A percentile compares a stretch with the other conserved stretches of the same genome.
Conservation (phyloP, 2,113 vertebrate genomes). For the Tympanuchus pallidicinctus region DNA sequence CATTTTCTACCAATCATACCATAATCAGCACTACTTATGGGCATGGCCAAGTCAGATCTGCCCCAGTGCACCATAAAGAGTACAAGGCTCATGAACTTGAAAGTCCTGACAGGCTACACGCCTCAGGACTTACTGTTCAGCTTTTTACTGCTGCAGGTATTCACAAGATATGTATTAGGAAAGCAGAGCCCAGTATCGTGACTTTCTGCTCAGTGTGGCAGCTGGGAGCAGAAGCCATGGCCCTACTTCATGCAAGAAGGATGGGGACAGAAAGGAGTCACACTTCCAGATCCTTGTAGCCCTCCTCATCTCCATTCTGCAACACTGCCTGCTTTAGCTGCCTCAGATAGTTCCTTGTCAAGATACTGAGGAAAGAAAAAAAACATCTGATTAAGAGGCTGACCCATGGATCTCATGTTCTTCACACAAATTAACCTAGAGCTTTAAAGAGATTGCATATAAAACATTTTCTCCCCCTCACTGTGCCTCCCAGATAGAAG, state of each 20-base stretch:
- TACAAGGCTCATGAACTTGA: neutral
- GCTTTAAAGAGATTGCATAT: neutral
- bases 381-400: neutral
- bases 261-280: fast-evolving
- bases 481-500: neutral
- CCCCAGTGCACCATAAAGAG: neutral
- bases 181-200: neutral
- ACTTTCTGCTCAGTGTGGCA: neutral
- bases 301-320: neutral
- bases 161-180: neutral
- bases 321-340: neutral
- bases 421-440: conserved; percentile 47
- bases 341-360: neutral
- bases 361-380: neutral
- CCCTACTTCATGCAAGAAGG: neutral
- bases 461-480: neutral
- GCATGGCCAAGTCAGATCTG: neutral
- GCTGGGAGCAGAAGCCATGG: neutral
- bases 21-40: neutral
- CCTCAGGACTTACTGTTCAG: neutral
- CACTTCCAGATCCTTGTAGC: neutral
- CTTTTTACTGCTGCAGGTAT: neutral
- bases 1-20: fast-evolving
- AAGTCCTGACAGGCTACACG: neutral
- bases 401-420: conserved; percentile 27